Percentiles rank a stretch among this genome's conserved stretches.
Evolutionary conservation across 2,113 vertebrate species (phyloP).

Genomic region (Numenius arquata): DNA sequence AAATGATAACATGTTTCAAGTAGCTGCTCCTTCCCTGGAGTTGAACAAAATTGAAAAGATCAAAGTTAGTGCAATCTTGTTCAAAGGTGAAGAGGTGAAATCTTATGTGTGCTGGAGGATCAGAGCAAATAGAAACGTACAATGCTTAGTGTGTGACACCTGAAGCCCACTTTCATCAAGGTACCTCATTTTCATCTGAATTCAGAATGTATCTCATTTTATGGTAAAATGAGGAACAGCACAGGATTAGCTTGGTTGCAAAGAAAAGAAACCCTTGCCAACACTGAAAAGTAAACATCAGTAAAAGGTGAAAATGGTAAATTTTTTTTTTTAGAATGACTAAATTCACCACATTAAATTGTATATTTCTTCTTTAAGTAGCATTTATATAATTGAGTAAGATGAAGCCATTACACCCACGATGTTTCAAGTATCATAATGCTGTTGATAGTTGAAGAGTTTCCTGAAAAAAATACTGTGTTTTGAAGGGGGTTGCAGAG

Average conservation of each 20-base stretch:
- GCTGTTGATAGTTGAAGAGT: conserved; percentile 11
- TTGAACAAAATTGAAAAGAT: conserved; percentile 68
- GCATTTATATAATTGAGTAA: conserved; percentile 27
- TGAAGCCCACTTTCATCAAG: conserved; percentile 67
- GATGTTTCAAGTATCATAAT: not conserved
- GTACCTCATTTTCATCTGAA: conserved; percentile 59
- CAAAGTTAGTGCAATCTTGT: conserved; percentile 49
- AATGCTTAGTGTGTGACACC: conserved; percentile 25
- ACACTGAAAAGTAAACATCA: conserved; percentile 9
- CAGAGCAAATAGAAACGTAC: conserved; percentile 50
- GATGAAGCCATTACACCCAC: not conserved
- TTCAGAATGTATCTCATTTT: conserved; percentile 19
- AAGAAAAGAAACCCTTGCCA: not conserved
- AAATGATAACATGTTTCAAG: conserved; percentile 63
- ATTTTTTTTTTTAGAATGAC: not conserved
- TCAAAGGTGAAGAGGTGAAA: conserved; percentile 63
- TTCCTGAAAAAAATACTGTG: not conserved
- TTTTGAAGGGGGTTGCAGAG: conserved; percentile 24
- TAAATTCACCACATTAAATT: not conserved
- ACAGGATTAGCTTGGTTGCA: not conserved
- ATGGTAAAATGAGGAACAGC: not conserved
- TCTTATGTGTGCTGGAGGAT: conserved; percentile 53
- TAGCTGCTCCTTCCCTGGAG: conserved; percentile 52
- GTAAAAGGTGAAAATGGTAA: conserved; percentile 11
- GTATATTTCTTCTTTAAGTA: not conserved